Base-by-base conservation (phyloP, 2,888 invertebrate genomes). In the Cepaea hortensis region DNA sequence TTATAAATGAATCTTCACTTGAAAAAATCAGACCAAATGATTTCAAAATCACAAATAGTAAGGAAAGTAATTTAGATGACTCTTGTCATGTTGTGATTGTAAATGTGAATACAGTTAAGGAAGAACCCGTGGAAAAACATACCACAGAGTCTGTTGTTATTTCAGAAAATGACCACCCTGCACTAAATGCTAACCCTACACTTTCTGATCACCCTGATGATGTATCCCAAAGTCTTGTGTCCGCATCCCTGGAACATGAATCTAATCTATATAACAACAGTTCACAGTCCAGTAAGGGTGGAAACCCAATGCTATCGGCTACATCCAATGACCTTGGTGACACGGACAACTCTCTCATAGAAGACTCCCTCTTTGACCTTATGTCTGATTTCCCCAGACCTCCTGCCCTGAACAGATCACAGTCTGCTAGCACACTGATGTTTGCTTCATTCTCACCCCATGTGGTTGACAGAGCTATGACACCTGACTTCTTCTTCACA, bases 301-400 rank as follows among this genome's bases (percentile, higher is more conserved):
- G 87, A 20, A 87, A 87, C 65, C 87, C 87, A 46, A 87, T 87
- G 87, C 35, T 87, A 68, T 84, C 84, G 15, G 87, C 80, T 7
- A 87, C 87, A 68, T 76, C 87, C 1, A 75, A 72, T 48, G 82
- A 84, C 62, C 70, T 87, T 48, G 77, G 35, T 46, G 87, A 87
- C 65, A 81, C 35, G 23, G 87, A 87, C 46, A 84, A 81, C 81
- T 79, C 79, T 20, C 68, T 87, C 7, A 84, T 79, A 46, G 86
- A 83, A 46, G 86, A 84, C 55, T 87, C 87, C 15, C 68, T 87
- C 13, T 87, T 87, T 84, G 84, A 84, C 65, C 81, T 87, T 20
- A 87, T 87, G 87, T 84, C 87, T 55, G 87, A 87, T 68, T 84
- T 87, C 73, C 87, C 87, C 13, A 68, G 87, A 18, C 87, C 87